Evolutionary conservation across 2,888 invertebrate genomes (phyloP).

Genomic region (Acleris emargana): DNA sequence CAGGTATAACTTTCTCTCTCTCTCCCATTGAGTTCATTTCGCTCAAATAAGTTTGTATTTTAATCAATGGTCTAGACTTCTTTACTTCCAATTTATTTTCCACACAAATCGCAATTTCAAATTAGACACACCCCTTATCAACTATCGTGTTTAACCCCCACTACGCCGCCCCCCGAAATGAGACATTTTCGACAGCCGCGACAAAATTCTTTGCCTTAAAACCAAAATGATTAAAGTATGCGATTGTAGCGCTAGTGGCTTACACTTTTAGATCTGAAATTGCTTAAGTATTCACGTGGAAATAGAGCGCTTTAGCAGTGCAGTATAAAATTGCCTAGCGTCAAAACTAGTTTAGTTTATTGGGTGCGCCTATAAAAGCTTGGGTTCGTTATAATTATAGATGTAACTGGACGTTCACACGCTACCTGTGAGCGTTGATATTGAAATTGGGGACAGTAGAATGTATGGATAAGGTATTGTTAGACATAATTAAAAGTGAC

Average conservation of each 20-base stretch:
- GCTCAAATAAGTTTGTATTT: too few species aligned
- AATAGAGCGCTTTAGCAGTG: too few species aligned
- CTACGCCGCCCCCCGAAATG: slow-evolving; percentile 18
- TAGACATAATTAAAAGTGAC: too few species aligned
- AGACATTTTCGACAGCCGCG: slow-evolving; percentile 27
- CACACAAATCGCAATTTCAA: too few species aligned
- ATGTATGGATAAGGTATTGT: slow-evolving; percentile 37
- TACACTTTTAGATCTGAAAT: too few species aligned
- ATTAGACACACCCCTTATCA: background rate
- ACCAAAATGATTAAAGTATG: too few species aligned
- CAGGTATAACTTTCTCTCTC: too few species aligned
- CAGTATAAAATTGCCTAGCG: slow-evolving; percentile 8
- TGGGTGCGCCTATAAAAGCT: slow-evolving; percentile 43
- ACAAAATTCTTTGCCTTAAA: slow-evolving; percentile 3
- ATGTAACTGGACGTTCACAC: slow-evolving; percentile 48
- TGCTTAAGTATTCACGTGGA: too few species aligned
- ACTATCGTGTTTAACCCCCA: slow-evolving; percentile 21
- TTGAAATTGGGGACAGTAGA: slow-evolving; percentile 43
- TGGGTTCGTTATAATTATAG: slow-evolving; percentile 49
- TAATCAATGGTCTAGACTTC: too few species aligned
- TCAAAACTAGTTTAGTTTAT: slow-evolving; percentile 42
- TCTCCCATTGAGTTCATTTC: too few species aligned
- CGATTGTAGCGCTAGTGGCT: too few species aligned
- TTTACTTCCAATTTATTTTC: too few species aligned
- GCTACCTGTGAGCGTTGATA: slow-evolving; percentile 49